These are phyloP conservation scores for Chaitophorus viminalis DNA, from an alignment of 2,888 invertebrate species.

Conservation along the genomic window DNA sequence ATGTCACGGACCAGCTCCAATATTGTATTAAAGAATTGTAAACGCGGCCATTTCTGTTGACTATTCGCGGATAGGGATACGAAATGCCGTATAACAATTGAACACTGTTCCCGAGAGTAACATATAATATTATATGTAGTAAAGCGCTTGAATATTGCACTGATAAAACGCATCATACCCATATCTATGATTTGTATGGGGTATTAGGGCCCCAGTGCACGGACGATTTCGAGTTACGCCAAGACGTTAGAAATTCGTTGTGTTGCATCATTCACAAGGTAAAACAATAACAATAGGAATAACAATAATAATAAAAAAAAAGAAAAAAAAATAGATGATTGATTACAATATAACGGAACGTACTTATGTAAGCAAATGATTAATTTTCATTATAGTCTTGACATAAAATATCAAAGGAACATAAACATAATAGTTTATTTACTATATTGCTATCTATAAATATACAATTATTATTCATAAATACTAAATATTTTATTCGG, in stretches of 20 bases:
- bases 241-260: slow-evolving; percentile 10
- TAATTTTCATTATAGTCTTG: slow-evolving; percentile 24
- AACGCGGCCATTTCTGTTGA: no score
- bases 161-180: slow-evolving; percentile 1
- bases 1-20: background rate
- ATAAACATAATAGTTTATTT: slow-evolving; percentile 14
- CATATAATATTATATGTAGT: no score
- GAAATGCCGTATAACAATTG: slow-evolving; percentile 9
- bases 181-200: background rate
- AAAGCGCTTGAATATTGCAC: background rate
- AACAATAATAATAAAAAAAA: no score
- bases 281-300: background rate
- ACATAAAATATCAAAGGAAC: background rate
- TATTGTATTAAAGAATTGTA: background rate
- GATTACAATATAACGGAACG: slow-evolving; percentile 13
- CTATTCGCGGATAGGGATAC: no score
- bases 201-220: no score
- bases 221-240: slow-evolving; percentile 11
- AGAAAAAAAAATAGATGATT: slow-evolving; percentile 33
- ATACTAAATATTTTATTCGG: no score
- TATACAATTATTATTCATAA: no score
- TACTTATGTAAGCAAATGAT: slow-evolving; percentile 11
- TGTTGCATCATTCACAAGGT: slow-evolving; percentile 17
- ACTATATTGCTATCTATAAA: no score
- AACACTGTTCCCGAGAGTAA: slow-evolving; percentile 14